These are phyloP conservation scores for Trachelus tabidus DNA, from an alignment of 2,888 invertebrate species.

Conservation along the genomic window DNA sequence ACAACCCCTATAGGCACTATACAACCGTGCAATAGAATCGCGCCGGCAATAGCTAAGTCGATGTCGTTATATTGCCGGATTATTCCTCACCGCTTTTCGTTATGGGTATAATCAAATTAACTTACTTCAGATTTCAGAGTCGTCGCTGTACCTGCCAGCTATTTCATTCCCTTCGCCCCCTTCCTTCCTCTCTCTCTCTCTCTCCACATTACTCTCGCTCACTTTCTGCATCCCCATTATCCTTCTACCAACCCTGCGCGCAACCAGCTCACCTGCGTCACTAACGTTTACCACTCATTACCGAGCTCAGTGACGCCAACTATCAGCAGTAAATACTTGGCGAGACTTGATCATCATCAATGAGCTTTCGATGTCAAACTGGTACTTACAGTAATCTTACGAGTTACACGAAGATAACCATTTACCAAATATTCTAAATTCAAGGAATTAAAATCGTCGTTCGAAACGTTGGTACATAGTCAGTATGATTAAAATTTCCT, in stretches of 20 bases:
- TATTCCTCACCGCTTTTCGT: conserved; percentile 44
- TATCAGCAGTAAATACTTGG: not conserved
- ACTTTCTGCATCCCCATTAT: too few relatives aligned
- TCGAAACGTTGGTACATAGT: too few relatives aligned
- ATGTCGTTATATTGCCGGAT: conserved; percentile 56
- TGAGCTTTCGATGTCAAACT: conserved; percentile 32
- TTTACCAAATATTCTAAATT: conserved; percentile 35
- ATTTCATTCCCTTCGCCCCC: not conserved
- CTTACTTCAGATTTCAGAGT: conserved; percentile 43
- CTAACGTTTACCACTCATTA: not conserved
- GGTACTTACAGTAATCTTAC: conserved; percentile 32
- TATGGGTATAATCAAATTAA: conserved; percentile 50
- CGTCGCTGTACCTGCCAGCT: not conserved
- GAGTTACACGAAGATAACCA: conserved; percentile 37
- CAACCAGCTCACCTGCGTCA: too few relatives aligned
- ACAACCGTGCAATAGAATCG: conserved; percentile 55
- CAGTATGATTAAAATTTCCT: too few relatives aligned
- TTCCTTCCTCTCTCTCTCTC: not conserved
- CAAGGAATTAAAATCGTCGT: conserved; percentile 26
- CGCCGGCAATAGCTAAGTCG: conserved; percentile 51
- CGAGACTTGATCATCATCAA: not conserved
- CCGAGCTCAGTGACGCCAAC: not conserved
- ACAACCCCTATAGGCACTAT: conserved; percentile 33
- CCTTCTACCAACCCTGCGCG: too few relatives aligned
- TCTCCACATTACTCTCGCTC: not conserved